phyloP scores from a whole-genome alignment of 1,140 invertebrate genomes.

The Halyomorpha halys region DNA sequence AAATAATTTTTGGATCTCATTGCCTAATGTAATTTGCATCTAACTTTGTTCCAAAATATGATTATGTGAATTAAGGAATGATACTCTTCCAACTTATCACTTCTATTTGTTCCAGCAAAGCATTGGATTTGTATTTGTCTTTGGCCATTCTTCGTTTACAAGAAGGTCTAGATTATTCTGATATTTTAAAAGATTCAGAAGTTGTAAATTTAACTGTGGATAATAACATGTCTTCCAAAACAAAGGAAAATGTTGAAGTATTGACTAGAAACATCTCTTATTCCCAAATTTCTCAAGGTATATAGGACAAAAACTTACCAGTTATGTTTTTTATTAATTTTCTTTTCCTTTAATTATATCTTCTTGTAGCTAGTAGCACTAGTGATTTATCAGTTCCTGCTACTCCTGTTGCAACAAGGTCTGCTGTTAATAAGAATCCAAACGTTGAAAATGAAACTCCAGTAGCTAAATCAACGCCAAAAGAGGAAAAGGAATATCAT shows the following conservation, averaged over 20 bases:
- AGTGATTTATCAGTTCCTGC: constrained; percentile 51
- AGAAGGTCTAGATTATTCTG: constrained; percentile 65
- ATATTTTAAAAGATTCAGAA: constrained; percentile 46
- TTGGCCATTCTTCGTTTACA: constrained; percentile 75
- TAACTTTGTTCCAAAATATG: no score
- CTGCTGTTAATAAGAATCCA: constrained; percentile 44
- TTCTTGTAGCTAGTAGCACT: constrained; percentile 48
- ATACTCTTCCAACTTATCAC: neutral
- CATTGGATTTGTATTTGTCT: constrained; percentile 83
- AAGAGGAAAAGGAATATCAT: constrained; percentile 34
- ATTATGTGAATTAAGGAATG: no score
- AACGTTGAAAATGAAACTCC: constrained; percentile 33
- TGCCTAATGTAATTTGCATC: no score
- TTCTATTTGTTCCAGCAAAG: constrained; percentile 52
- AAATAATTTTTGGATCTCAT: no score
- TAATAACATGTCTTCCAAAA: constrained; percentile 30
- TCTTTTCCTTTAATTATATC: neutral
- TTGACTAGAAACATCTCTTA: constrained; percentile 47
- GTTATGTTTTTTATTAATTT: neutral
- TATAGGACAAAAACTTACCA: neutral
- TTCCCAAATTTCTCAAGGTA: constrained; percentile 44
- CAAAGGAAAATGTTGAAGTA: constrained; percentile 27
- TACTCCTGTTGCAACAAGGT: constrained; percentile 37
- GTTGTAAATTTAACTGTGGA: constrained; percentile 30
- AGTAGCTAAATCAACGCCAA: constrained; percentile 29